A percentile compares a stretch with the other conserved stretches of the same genome.
These are phyloP conservation scores for Cepaea hortensis DNA, from an alignment of 2,888 invertebrate genomes.

Conservation along the genomic window DNA sequence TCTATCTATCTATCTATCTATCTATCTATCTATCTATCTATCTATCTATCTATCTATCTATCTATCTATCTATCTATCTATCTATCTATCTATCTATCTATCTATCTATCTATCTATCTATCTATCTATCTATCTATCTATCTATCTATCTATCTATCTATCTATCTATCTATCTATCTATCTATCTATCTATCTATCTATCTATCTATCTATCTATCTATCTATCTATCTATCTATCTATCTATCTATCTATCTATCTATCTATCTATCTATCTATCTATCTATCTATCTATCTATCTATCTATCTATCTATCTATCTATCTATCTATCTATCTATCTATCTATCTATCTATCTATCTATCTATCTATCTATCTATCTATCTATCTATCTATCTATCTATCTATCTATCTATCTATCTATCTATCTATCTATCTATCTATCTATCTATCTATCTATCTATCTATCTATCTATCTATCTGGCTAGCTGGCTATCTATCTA, in stretches of 20 bases:
- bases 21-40: no score
- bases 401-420: background rate
- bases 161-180: no score
- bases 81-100: no score
- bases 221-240: slow-evolving; percentile 4
- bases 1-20: no score
- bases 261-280: background rate
- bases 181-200: no score
- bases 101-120: no score
- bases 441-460: background rate
- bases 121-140: no score
- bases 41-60: no score
- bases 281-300: background rate
- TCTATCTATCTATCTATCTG: no score
- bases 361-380: background rate
- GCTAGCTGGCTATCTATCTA: no score
- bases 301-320: background rate
- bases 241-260: slow-evolving; percentile 10
- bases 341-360: background rate
- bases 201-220: background rate
- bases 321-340: background rate
- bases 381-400: background rate
- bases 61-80: no score
- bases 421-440: background rate
- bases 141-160: no score